Conservation (phyloP, 2,797 vertebrate genomes). For the Lithobates sylvaticus region DNA sequence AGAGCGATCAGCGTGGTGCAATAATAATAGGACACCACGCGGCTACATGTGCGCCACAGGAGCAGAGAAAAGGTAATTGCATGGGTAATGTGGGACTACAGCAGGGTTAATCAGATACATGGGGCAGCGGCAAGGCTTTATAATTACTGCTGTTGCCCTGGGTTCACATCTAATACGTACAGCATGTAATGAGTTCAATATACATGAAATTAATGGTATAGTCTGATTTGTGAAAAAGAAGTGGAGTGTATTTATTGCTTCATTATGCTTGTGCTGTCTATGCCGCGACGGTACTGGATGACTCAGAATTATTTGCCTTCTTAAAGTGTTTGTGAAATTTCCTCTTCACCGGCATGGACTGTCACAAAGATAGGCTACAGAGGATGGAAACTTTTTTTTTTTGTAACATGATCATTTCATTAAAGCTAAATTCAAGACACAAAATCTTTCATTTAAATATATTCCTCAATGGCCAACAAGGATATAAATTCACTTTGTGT, state of each 20-base stretch:
- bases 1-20: conserved; percentile 23
- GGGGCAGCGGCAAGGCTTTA: conserved; percentile 11
- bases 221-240: conserved; percentile 19
- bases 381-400: not conserved
- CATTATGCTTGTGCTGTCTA: not conserved
- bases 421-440: too few relatives aligned
- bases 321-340: not conserved
- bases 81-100: conserved; percentile 41
- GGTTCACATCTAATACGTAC: conserved; percentile 34
- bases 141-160: conserved; percentile 41
- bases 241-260: not conserved
- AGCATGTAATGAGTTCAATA: conserved; percentile 52
- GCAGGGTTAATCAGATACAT: conserved; percentile 45
- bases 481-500: too few relatives aligned
- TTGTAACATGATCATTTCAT: not conserved
- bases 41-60: not conserved
- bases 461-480: too few relatives aligned
- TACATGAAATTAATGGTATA: conserved; percentile 42
- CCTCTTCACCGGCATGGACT: not conserved
- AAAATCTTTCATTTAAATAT: too few relatives aligned
- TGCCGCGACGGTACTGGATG: not conserved
- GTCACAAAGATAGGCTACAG: too few relatives aligned
- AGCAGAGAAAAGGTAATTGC: conserved; percentile 9
- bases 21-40: conserved; percentile 29
- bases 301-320: not conserved